phyloP scores from a whole-genome alignment of 1,140 invertebrate genomes.

The Aphis gossypii region DNA sequence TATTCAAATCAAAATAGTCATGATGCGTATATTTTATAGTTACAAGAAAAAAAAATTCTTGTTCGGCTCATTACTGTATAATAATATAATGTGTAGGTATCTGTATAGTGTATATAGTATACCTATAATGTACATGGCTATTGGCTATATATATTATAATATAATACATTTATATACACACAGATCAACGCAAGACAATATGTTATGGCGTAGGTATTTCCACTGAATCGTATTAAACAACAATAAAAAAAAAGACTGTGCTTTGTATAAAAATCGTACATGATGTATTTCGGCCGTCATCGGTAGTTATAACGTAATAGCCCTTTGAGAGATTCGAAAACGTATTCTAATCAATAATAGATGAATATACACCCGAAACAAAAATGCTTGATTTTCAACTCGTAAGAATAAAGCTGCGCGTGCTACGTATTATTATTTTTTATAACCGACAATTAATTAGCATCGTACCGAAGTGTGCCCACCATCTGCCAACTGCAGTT shows the following conservation, averaged over 20 bases:
- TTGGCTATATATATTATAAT: background rate
- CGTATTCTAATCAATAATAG: background rate
- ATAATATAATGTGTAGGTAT: no score
- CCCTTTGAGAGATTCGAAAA: background rate
- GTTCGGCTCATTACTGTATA: background rate
- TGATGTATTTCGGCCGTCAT: background rate
- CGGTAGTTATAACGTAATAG: background rate
- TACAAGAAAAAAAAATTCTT: background rate
- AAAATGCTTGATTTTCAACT: background rate
- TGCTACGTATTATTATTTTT: conserved; percentile 31
- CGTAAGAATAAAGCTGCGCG: background rate
- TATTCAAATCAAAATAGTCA: background rate
- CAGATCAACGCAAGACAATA: background rate
- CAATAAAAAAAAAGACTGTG: background rate
- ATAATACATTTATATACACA: background rate
- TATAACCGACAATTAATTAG: conserved; percentile 41
- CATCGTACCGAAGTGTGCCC: background rate
- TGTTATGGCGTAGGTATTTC: background rate
- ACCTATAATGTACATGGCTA: background rate
- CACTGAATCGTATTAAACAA: background rate
- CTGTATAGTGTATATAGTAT: no score
- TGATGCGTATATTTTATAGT: background rate
- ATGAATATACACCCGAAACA: conserved; percentile 26
- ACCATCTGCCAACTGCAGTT: background rate
- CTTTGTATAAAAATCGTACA: background rate